phyloP scores from a whole-genome alignment of 2,888 invertebrate genomes.

The Neria commutata region DNA sequence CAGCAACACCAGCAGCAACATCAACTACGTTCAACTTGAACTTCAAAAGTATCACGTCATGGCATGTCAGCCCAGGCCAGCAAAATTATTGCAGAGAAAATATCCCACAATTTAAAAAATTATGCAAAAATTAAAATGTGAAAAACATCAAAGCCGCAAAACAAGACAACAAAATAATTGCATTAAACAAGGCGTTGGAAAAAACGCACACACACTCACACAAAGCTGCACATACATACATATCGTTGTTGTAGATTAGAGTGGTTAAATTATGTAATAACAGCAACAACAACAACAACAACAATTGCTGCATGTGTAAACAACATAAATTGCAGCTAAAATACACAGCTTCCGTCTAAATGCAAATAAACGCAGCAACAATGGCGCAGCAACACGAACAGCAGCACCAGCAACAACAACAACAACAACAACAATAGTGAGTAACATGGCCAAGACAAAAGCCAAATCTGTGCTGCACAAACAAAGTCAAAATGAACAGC shows the following conservation, averaged over 20 bases:
- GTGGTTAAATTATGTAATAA: slow-evolving; percentile 13
- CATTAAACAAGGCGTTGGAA: slow-evolving; percentile 35
- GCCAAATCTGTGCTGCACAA: not conserved
- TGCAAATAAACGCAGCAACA: not conserved
- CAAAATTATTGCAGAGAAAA: not conserved
- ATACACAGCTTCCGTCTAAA: slow-evolving; percentile 18
- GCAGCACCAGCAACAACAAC: slow-evolving; percentile 17
- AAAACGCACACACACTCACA: slow-evolving; percentile 16
- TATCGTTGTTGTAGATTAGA: slow-evolving; percentile 31
- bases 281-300: not conserved
- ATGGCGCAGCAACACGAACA: slow-evolving; percentile 6
- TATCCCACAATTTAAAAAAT: not conserved
- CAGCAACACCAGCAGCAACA: not conserved
- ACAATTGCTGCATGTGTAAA: slow-evolving; percentile 13
- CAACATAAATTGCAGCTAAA: not conserved
- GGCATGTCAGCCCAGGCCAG: slow-evolving; percentile 4
- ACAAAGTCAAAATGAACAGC: slow-evolving; percentile 1
- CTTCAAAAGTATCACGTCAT: slow-evolving; percentile 9
- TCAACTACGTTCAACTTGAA: slow-evolving; percentile 21
- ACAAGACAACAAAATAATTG: not conserved
- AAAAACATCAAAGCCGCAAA: slow-evolving; percentile 1
- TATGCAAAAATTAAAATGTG: slow-evolving; percentile 2
- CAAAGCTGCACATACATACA: not conserved
- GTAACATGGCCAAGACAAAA: slow-evolving; percentile 7
- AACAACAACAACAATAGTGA: slow-evolving; percentile 12